Conservation (phyloP, 2,113 vertebrate genomes). For the Cryptomyrus ogoouensis region DNA sequence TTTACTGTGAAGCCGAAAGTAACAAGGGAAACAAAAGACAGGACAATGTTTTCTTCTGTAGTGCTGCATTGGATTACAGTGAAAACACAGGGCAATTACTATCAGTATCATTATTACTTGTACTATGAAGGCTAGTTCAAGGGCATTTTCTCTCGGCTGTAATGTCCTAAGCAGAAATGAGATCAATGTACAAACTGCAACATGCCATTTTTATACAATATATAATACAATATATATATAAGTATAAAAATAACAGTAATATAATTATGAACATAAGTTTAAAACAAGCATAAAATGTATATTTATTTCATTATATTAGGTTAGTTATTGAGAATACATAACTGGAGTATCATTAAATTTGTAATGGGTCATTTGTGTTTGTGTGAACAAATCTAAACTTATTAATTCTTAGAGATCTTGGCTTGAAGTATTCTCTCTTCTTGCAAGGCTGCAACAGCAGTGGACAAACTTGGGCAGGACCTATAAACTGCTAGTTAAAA, state of each 20-base stretch:
- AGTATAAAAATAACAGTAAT: neutral
- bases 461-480: neutral
- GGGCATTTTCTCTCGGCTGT: neutral
- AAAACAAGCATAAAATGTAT: neutral
- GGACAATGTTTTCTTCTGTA: neutral
- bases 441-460: neutral
- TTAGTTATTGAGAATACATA: neutral
- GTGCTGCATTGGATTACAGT: neutral
- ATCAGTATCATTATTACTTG: neutral
- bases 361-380: neutral
- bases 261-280: neutral
- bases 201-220: neutral
- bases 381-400: neutral
- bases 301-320: neutral
- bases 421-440: neutral
- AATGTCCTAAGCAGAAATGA: neutral
- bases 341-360: neutral
- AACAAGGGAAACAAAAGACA: neutral
- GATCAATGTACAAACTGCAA: neutral
- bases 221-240: too few relatives aligned
- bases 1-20: neutral
- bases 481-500: neutral
- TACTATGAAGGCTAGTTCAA: neutral
- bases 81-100: neutral
- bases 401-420: neutral